Evolutionary conservation across 2,888 invertebrate species (phyloP), one percentile per base, ranked within the genome.

Genomic region (Leptopilina drosophilae): DNA sequence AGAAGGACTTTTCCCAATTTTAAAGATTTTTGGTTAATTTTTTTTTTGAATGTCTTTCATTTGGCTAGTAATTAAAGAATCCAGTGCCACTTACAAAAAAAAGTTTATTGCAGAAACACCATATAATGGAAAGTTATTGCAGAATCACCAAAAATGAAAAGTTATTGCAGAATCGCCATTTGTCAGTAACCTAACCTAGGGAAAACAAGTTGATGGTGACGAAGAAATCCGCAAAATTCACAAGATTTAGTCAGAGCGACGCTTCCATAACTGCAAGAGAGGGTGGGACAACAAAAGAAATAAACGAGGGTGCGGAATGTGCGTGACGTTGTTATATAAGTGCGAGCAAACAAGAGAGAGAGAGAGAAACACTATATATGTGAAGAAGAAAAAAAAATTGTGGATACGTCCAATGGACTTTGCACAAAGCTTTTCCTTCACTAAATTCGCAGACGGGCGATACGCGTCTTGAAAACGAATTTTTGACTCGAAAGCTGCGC

Each of bases 241-340:
- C 5, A 73, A 73, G 53, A n/a, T 26, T 14, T 73, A 53, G 59
- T 12, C 33, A 49, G 49, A 64, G 9, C n/a, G 77, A 77, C 87
- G 87, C 89, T 89, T 90, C 89, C 90, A 33, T 33, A 76, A 79
- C 88, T 89, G n/a, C 6, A 5, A 5, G n/a, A 78, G 86, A 85
- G 88, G 86, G 89, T 88, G 90, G 88, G 91, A 90, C 87, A 91
- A 90, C 87, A 90, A 90, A 91, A 91, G 90, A 91, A 91, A 91
- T 89, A 90, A 91, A 90, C 89, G 90, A 91, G 89, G 87, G 86
- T 84, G 85, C 85, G 84, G 88, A 88, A 87, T 90, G 90, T 89
- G 89, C 88, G 88, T 90, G 91, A 91, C 90, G 86, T 90, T 89
- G 88, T 89, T 91, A 88, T 90, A 90, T 90, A 89, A 89, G 87